Evolutionary conservation across 1,140 invertebrate genomes (phyloP).

Genomic region (Protaetia brevitarsis): DNA sequence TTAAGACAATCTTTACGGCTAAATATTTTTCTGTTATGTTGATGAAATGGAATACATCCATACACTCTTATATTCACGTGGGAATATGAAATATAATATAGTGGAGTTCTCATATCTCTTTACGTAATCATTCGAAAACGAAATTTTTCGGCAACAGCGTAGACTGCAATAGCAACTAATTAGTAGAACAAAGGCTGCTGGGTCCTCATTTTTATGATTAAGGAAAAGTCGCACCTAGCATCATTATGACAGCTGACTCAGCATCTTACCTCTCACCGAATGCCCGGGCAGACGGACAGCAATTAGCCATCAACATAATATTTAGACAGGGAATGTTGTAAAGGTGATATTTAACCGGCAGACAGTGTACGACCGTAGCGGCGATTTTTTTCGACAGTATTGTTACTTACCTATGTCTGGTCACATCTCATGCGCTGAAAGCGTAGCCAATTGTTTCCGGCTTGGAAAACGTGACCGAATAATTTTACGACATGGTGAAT

Average conservation of each 20-base stretch:
- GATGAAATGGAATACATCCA: no score
- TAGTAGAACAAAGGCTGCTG: conserved; percentile 2
- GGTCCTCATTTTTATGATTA: background rate
- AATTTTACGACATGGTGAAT: conserved; percentile 10
- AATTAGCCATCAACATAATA: conserved; percentile 27
- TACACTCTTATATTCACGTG: background rate
- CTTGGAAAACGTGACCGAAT: conserved; percentile 8
- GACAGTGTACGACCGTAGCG: background rate
- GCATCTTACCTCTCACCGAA: conserved; percentile 19
- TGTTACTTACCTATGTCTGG: background rate
- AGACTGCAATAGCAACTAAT: conserved; percentile 17
- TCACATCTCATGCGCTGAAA: conserved; percentile 6
- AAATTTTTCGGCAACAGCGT: background rate
- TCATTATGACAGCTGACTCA: conserved; percentile 30
- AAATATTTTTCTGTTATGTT: no score
- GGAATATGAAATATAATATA: background rate
- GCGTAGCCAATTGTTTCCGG: conserved; percentile 4
- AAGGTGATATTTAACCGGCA: conserved; percentile 12
- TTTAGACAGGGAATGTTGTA: conserved; percentile 20
- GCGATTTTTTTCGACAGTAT: background rate
- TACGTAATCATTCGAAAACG: background rate
- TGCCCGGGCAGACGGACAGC: background rate
- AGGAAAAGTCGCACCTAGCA: conserved; percentile 16
- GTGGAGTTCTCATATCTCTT: conserved; percentile 36
- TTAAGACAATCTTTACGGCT: no score